Conservation (phyloP, 2,797 vertebrate genomes). For the Darevskia mixta region DNA sequence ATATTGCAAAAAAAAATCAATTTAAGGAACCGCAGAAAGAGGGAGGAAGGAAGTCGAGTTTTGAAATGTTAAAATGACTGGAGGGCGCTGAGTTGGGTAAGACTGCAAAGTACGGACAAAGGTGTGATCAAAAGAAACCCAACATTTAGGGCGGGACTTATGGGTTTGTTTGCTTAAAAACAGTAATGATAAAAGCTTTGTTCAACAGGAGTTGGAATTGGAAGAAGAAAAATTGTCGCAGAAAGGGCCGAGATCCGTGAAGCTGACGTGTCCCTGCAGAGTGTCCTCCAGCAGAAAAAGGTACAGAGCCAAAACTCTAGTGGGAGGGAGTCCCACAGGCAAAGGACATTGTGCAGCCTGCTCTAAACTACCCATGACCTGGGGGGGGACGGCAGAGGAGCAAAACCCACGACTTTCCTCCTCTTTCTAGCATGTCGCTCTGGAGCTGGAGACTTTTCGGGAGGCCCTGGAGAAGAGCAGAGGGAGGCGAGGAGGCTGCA, state of each 20-base stretch:
- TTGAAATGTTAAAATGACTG: too few species aligned
- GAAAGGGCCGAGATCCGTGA: constrained; percentile 72
- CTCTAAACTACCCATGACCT: too few species aligned
- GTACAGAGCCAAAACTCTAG: constrained; percentile 49
- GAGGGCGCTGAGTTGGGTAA: too few species aligned
- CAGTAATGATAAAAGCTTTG: neutral
- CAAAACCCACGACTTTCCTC: neutral
- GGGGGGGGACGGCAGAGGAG: neutral
- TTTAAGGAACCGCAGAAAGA: too few species aligned
- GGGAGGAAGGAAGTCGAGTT: too few species aligned
- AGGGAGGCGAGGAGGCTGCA: constrained; percentile 66
- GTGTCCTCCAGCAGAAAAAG: constrained; percentile 71
- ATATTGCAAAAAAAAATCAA: too few species aligned
- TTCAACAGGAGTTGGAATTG: constrained; percentile 71
- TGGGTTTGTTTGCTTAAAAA: too few species aligned
- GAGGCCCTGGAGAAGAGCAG: constrained; percentile 64
- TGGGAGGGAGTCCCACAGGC: neutral
- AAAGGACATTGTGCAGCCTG: neutral
- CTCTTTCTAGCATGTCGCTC: constrained; percentile 70
- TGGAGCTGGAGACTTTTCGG: constrained; percentile 59
- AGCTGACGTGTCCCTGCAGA: constrained; percentile 67
- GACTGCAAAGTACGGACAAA: too few species aligned
- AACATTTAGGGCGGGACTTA: neutral
- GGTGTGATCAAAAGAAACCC: neutral
- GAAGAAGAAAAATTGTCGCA: constrained; percentile 72